phyloP scores from a whole-genome alignment of 2,797 vertebrate genomes.

The Knipowitschia caucasica region DNA sequence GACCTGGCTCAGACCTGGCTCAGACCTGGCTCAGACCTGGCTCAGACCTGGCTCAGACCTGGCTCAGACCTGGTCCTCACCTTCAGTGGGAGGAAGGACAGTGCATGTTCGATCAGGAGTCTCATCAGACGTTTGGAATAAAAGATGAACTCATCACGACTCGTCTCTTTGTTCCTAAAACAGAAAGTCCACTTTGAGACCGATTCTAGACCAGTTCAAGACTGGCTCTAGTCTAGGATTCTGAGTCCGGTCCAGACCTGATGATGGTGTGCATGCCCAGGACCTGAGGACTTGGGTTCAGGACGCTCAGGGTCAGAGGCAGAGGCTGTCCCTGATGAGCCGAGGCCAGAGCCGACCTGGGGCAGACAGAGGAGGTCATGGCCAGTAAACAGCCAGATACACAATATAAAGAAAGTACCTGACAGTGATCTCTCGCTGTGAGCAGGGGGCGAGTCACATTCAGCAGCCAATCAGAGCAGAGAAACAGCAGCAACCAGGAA shows the following conservation, averaged over 20 bases:
- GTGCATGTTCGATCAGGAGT: constrained; percentile 86
- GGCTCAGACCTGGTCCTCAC: constrained; percentile 52
- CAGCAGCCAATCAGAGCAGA: constrained; percentile 47
- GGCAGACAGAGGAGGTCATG: background rate
- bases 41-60: background rate
- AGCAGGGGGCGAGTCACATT: constrained; percentile 53
- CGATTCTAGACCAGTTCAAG: too few species aligned
- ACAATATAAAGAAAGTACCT: constrained; percentile 63
- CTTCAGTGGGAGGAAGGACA: constrained; percentile 88
- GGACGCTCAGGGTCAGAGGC: constrained; percentile 82
- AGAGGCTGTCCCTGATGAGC: constrained; percentile 88
- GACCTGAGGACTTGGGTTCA: constrained; percentile 86
- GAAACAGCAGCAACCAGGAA: constrained; percentile 20
- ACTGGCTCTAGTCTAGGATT: too few species aligned
- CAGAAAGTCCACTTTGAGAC: too few species aligned
- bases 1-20: background rate
- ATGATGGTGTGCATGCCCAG: constrained; percentile 92
- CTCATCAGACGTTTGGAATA: constrained; percentile 94
- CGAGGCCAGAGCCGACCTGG: constrained; percentile 85
- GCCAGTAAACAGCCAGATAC: background rate
- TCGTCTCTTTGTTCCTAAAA: constrained; percentile 87
- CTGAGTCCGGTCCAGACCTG: constrained; percentile 70
- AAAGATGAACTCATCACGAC: constrained; percentile 91
- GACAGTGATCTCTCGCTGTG: constrained; percentile 86
- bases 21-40: background rate